Percentiles rank a stretch among this genome's conserved stretches.
Conservation (phyloP, 2,888 invertebrate species). For the Patella ulyssiponensis region DNA sequence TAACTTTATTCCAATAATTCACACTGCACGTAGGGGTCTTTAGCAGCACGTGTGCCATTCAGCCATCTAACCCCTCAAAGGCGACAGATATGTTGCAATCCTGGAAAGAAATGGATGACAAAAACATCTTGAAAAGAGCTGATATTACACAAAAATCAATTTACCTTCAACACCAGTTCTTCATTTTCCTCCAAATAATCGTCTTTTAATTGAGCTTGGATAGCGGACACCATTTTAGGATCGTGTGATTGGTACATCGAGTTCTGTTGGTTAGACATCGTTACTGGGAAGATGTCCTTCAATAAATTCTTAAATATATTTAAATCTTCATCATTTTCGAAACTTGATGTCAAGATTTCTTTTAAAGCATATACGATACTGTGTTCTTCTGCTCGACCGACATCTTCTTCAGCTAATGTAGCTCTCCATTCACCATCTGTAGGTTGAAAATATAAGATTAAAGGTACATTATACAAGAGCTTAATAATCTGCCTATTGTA, state of each 20-base stretch:
- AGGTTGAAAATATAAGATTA: not conserved
- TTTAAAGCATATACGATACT: slow-evolving; percentile 59
- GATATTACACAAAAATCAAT: not conserved
- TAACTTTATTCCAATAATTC: too few species aligned
- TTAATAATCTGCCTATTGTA: too few species aligned
- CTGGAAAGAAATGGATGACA: not conserved
- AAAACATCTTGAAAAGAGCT: not conserved
- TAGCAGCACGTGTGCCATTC: too few species aligned
- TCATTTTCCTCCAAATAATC: slow-evolving; percentile 57
- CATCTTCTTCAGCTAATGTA: slow-evolving; percentile 33
- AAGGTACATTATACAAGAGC: too few species aligned
- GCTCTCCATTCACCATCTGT: slow-evolving; percentile 26
- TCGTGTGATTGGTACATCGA: slow-evolving; percentile 43
- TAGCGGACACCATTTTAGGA: slow-evolving; percentile 53
- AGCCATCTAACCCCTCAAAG: too few species aligned
- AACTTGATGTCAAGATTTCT: slow-evolving; percentile 48
- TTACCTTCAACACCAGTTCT: slow-evolving; percentile 62
- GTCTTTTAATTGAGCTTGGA: slow-evolving; percentile 64
- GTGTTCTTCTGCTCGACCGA: slow-evolving; percentile 56
- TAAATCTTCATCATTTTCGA: slow-evolving; percentile 56
- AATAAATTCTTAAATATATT: slow-evolving; percentile 50
- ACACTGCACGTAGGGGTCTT: too few species aligned
- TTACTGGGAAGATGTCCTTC: slow-evolving; percentile 64
- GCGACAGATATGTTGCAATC: not conserved
- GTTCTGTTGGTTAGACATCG: slow-evolving; percentile 43